Evolutionary conservation across 2,888 invertebrate species (phyloP).

Genomic region (Zeuzera pyrina): DNA sequence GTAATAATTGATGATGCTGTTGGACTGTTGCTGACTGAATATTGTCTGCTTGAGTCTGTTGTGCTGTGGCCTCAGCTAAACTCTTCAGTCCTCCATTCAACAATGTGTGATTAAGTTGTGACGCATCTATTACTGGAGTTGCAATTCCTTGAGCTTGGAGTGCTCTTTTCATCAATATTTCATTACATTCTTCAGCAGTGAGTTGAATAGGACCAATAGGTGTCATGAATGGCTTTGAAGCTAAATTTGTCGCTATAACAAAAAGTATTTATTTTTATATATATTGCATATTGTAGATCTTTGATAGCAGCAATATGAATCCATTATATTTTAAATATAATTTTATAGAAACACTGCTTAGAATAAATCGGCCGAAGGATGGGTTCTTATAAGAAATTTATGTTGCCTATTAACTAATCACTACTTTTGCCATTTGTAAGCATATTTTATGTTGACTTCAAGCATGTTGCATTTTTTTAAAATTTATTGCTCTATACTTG

Average conservation of each 20-base stretch:
- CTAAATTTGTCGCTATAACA: constrained; percentile 51
- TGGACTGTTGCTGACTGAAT: constrained; percentile 49
- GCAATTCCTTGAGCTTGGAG: constrained; percentile 76
- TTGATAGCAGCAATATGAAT: constrained; percentile 1
- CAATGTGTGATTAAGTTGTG: constrained; percentile 58
- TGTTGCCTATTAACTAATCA: no score
- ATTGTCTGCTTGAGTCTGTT: constrained; percentile 45
- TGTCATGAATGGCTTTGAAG: constrained; percentile 78
- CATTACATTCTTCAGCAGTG: constrained; percentile 84
- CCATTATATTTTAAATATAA: constrained; percentile 4
- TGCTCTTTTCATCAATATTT: constrained; percentile 83
- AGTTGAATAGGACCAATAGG: constrained; percentile 81
- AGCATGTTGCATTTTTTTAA: no score
- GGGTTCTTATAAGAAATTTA: no score
- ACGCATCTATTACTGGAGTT: constrained; percentile 62
- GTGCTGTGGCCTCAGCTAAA: constrained; percentile 46
- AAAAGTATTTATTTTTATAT: constrained; percentile 7
- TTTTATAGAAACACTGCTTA: no score
- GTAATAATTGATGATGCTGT: constrained; percentile 60
- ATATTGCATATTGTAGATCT: no score
- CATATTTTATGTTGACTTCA: no score
- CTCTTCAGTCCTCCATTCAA: constrained; percentile 58
- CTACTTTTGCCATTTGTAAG: no score
- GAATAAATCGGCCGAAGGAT: no score
- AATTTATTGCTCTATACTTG: no score